phyloP scores from a whole-genome alignment of 2,888 invertebrate genomes.

The Linnaemya vulpina region DNA sequence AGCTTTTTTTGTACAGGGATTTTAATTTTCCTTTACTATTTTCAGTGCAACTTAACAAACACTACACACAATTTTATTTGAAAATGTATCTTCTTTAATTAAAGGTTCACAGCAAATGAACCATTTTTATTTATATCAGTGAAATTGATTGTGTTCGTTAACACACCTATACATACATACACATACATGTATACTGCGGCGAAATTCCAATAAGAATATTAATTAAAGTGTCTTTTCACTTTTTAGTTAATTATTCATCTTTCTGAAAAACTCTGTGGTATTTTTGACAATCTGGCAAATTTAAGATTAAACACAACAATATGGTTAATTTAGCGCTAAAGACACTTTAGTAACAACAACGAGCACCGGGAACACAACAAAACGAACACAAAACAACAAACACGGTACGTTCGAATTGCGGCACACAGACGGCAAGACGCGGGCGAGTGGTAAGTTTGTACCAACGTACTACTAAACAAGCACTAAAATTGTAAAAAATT shows the following conservation, averaged over 20 bases:
- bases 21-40: not conserved
- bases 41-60: not conserved
- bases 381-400: slow-evolving; percentile 59
- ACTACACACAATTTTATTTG: not conserved
- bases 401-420: slow-evolving; percentile 60
- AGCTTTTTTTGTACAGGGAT: slow-evolving; percentile 1
- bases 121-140: not conserved
- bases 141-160: not conserved
- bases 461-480: slow-evolving; percentile 72
- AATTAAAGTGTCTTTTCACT: not conserved
- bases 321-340: slow-evolving; percentile 29
- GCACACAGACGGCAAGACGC: slow-evolving; percentile 15
- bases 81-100: not conserved
- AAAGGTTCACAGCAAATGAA: not conserved
- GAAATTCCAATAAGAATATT: slow-evolving; percentile 21
- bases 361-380: slow-evolving; percentile 34
- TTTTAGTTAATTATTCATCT: not conserved
- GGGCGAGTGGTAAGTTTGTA: slow-evolving; percentile 55
- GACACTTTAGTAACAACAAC: slow-evolving; percentile 14
- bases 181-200: not conserved
- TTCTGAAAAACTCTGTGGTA: not conserved
- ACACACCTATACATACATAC: not conserved
- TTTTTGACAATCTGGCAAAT: slow-evolving; percentile 13
- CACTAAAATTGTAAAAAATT: slow-evolving; percentile 64
- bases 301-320: slow-evolving; percentile 23